Evolutionary conservation across 1,140 invertebrate species (phyloP).

Genomic region (Macrostomum lignano): DNA sequence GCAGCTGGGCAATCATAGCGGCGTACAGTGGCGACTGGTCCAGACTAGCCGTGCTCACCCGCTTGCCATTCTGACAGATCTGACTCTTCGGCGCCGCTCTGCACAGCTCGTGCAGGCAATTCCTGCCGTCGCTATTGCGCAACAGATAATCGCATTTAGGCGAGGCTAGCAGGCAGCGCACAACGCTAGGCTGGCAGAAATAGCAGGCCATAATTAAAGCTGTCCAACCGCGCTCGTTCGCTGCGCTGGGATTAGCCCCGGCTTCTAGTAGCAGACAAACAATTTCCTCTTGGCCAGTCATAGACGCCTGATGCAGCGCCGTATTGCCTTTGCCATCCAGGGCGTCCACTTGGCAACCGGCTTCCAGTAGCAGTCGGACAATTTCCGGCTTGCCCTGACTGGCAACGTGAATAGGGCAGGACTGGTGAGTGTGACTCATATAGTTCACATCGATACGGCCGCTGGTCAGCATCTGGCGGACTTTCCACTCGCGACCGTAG

Average conservation of each 20-base stretch:
- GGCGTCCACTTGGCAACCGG: conserved; percentile 20
- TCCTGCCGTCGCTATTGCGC: too few relatives aligned
- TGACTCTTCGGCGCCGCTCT: too few relatives aligned
- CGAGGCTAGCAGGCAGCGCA: conserved; percentile 16
- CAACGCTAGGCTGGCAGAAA: conserved; percentile 17
- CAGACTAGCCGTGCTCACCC: too few relatives aligned
- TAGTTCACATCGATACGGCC: conserved; percentile 26
- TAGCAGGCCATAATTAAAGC: conserved; percentile 24
- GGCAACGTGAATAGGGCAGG: conserved; percentile 25
- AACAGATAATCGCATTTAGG: too few relatives aligned
- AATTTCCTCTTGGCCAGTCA: conserved; percentile 24
- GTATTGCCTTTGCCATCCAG: conserved; percentile 17
- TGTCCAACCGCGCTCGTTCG: conserved; percentile 28
- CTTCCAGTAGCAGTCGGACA: conserved; percentile 20
- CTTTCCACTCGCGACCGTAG: conserved; percentile 18
- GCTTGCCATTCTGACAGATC: too few relatives aligned
- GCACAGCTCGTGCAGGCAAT: too few relatives aligned
- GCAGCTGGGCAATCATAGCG: too few relatives aligned
- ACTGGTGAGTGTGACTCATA: conserved; percentile 24
- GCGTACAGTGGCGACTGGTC: too few relatives aligned
- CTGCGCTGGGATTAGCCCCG: conserved; percentile 20
- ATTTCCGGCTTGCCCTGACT: conserved; percentile 25
- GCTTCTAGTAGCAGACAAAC: conserved; percentile 18
- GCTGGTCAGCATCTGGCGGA: conserved; percentile 17
- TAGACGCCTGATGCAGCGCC: conserved; percentile 26